These are phyloP conservation scores for Astur gentilis DNA, from an alignment of 2,113 vertebrate genomes.

Conservation along the genomic window DNA sequence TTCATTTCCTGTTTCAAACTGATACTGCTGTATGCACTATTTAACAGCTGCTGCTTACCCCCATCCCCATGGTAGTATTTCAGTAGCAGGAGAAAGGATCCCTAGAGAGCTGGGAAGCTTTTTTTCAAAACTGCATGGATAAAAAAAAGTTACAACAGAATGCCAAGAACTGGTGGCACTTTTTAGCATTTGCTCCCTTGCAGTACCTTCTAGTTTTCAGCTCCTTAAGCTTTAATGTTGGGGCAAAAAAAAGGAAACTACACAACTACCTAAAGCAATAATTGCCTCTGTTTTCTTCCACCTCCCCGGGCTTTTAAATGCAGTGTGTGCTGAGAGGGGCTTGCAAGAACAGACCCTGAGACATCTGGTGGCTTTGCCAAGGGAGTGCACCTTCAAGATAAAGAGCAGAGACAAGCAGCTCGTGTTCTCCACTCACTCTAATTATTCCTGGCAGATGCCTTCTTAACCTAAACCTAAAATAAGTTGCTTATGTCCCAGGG, in stretches of 20 bases:
- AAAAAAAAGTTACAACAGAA: neutral
- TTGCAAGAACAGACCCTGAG: neutral
- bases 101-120: neutral
- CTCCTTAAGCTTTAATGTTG: neutral
- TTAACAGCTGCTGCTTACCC: neutral
- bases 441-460: neutral
- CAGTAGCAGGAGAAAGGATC: neutral
- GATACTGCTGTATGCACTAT: rapidly evolving
- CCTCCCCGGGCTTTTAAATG: neutral
- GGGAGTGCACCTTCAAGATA: neutral
- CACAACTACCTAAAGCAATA: neutral
- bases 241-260: neutral
- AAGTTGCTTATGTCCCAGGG: neutral
- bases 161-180: neutral
- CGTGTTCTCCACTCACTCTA: neutral
- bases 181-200: neutral
- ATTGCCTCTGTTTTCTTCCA: neutral
- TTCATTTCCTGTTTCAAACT: rapidly evolving
- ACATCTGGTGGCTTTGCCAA: neutral
- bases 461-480: neutral
- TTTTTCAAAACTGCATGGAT: neutral
- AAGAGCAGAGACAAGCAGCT: neutral
- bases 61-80: neutral
- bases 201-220: neutral
- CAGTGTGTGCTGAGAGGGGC: neutral